These are phyloP conservation scores for Melipona beecheii DNA, from an alignment of 2,888 invertebrate genomes.

Conservation along the genomic window DNA sequence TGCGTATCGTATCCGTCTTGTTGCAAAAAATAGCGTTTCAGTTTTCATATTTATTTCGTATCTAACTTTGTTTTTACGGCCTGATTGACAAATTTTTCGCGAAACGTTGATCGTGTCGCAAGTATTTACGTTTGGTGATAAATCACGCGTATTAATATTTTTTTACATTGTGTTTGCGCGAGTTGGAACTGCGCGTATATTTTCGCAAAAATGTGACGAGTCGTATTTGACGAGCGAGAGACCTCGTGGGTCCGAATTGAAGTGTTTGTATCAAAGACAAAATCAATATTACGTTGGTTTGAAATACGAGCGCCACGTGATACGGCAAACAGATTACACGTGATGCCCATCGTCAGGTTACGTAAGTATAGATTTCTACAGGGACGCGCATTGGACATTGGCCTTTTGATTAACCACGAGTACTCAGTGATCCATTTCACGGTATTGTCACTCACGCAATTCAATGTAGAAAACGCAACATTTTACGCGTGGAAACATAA, in stretches of 20 bases:
- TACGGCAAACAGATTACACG: constrained; percentile 69
- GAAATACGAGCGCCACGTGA: constrained; percentile 71
- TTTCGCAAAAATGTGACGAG: constrained; percentile 10
- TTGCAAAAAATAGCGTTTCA: constrained; percentile 5
- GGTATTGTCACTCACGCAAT: constrained; percentile 2
- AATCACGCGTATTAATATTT: not conserved
- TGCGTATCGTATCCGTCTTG: constrained; percentile 24
- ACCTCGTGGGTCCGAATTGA: constrained; percentile 51
- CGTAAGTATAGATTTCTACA: constrained; percentile 60
- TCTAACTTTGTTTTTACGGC: not conserved
- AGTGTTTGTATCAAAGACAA: constrained; percentile 68
- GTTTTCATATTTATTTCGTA: constrained; percentile 11
- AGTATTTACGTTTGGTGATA: not conserved
- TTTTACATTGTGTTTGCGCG: not conserved
- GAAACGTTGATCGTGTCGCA: too few species aligned
- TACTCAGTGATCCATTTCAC: constrained; percentile 30
- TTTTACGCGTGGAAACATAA: not conserved
- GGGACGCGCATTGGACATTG: constrained; percentile 49
- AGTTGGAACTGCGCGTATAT: too few species aligned
- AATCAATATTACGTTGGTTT: constrained; percentile 71
- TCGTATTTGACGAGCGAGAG: constrained; percentile 39
- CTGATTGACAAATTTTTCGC: not conserved
- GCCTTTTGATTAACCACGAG: constrained; percentile 56
- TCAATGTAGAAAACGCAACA: not conserved
- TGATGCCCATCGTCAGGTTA: constrained; percentile 67